Base-by-base conservation (phyloP, 2,888 invertebrate species). In the Phyto melanocephala region DNA sequence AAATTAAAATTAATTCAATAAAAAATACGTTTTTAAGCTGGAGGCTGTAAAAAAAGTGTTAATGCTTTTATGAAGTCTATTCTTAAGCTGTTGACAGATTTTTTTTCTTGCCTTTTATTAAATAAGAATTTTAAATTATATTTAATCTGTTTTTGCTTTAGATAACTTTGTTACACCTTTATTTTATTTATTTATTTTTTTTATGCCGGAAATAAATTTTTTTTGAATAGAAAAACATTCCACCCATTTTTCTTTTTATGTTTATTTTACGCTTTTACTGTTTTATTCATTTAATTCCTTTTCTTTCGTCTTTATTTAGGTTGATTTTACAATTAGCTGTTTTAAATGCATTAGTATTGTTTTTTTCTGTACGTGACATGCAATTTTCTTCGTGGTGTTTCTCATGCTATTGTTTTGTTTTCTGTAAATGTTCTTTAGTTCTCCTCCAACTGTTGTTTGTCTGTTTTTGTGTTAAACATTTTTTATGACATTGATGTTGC, bases 251-350 rank as follows among this genome's bases (percentile, higher is more conserved):
- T 47, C 11, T 17, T 45, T 17, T 17, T 17, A 15, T 50, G 6
- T 68, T 7, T 52, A 47, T 42, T n/a, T 17, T 58, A 22, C 22
- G 7, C 20, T 13, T 7, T 5, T 7, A 13, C 68, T 20, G 11
- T 40, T 40, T 28, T 45, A 24, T 40, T 11, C 15, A 3, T 22
- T 6, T 1, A 11, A 17, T 22, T 1, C 5, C 35, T 33, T 20
- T 17, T 17, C 50, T 28, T 68, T 17, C 45, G 13, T n/a, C 11
- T 65, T 33, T 56, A 17, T 71, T 72, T 22, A 60, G 72, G 67
- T 74, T 78, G 52, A 60, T 74, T 78, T 67, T 68, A 67, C 81
- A 81, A 81, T 78, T 81, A 81, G 72, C 78, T 68, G 60, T 68
- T 72, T 56, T 65, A 52, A 50, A 42, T 67, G 72, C 81, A 81